These are phyloP conservation scores for Cheilosia vulpina DNA, from an alignment of 2,888 invertebrate species.

Conservation along the genomic window DNA sequence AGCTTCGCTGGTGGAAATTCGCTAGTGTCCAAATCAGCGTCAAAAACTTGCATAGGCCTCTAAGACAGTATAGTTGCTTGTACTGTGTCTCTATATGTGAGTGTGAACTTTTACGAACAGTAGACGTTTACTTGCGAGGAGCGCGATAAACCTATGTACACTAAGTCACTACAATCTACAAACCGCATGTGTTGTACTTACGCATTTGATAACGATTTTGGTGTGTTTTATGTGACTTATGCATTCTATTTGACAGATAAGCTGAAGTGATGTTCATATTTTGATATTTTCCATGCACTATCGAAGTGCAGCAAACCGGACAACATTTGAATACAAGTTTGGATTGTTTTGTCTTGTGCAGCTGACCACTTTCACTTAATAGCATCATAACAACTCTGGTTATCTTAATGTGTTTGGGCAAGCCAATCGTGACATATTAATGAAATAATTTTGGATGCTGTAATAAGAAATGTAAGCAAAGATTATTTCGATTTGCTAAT, in stretches of 20 bases:
- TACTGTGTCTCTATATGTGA: neutral
- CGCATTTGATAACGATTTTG: neutral
- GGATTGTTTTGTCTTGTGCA: neutral
- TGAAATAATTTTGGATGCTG: conserved; percentile 16
- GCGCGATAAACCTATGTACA: neutral
- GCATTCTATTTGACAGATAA: conserved; percentile 15
- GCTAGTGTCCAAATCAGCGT: conserved; percentile 52
- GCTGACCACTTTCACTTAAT: conserved; percentile 53
- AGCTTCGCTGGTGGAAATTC: conserved; percentile 36
- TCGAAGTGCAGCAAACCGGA: conserved; percentile 39
- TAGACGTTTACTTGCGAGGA: neutral
- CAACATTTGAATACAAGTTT: conserved; percentile 5
- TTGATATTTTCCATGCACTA: neutral
- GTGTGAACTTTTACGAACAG: neutral
- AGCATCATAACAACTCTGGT: neutral
- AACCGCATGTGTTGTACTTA: neutral
- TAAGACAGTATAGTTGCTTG: neutral
- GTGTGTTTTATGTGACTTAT: neutral
- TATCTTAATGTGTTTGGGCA: conserved; percentile 1
- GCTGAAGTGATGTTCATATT: neutral
- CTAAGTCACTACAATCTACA: neutral
- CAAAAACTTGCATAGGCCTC: conserved; percentile 41
- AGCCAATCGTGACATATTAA: conserved; percentile 14
- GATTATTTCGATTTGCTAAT: neutral
- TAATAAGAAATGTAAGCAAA: conserved; percentile 17